Evolutionary conservation across 2,113 vertebrate genomes (phyloP).

Genomic region (Cavia porcellus): DNA sequence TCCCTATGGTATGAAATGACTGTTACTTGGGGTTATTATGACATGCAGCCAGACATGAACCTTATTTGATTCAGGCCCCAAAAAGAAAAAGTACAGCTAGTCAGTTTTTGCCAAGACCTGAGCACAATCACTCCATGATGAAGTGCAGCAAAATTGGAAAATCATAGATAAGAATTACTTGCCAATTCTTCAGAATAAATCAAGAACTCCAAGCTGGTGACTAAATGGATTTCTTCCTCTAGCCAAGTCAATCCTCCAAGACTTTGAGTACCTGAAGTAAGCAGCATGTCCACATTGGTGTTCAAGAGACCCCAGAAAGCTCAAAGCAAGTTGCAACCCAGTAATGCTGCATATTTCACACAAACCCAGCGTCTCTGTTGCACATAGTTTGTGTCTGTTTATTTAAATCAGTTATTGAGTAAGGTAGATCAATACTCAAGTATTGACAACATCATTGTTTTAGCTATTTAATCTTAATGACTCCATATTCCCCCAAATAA

Average conservation of each 20-base stretch:
- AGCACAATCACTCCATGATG: not conserved
- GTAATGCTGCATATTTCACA: not conserved
- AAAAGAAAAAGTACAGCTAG: not conserved
- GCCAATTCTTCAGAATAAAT: constrained; percentile 1
- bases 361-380: not conserved
- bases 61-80: not conserved
- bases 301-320: not conserved
- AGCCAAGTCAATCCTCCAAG: not conserved
- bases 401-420: not conserved
- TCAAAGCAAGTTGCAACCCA: not conserved
- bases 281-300: not conserved
- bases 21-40: not conserved
- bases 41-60: not conserved
- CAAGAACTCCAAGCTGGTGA: not conserved
- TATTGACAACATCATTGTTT: not conserved
- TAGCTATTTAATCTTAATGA: not conserved
- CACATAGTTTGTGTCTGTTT: not conserved
- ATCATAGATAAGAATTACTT: not conserved
- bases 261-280: not conserved
- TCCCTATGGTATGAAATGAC: not conserved
- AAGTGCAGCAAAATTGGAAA: not conserved
- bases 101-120: not conserved
- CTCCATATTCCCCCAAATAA: not conserved
- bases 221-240: not conserved
- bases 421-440: not conserved